Conservation (phyloP, 2,113 vertebrate species). For the Chaetodon trifascialis region DNA sequence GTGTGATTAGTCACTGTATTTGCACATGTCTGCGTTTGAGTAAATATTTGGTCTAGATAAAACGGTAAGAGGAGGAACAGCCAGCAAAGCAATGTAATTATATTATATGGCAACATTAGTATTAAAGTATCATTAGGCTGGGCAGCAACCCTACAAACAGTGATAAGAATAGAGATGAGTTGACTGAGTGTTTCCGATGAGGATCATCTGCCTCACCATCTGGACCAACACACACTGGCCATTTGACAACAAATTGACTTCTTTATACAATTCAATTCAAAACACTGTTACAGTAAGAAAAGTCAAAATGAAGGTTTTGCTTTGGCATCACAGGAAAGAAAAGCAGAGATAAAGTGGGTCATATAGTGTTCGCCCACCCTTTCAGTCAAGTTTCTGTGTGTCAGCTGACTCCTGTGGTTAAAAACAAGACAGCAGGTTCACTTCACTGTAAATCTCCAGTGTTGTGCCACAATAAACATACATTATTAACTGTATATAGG, state of each 20-base stretch:
- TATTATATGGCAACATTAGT: not conserved
- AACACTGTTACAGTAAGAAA: not conserved
- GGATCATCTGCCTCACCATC: constrained; percentile 8
- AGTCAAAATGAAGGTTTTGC: constrained; percentile 8
- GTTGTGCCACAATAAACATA: no score
- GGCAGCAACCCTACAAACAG: not conserved
- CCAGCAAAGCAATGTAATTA: not conserved
- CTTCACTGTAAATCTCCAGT: not conserved
- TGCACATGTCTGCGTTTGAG: constrained; percentile 33
- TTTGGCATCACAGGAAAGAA: constrained; percentile 11
- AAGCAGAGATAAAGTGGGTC: not conserved
- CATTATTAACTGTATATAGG: not conserved
- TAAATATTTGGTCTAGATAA: constrained; percentile 62
- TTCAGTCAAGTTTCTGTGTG: not conserved
- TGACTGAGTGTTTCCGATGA: not conserved
- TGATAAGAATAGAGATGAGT: not conserved
- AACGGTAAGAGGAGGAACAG: not conserved
- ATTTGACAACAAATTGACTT: not conserved
- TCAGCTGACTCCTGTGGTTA: constrained; percentile 4
- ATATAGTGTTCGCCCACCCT: not conserved
- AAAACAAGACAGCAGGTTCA: constrained; percentile 23
- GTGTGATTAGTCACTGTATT: constrained; percentile 40
- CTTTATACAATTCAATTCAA: constrained; percentile 2
- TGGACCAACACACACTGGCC: not conserved
- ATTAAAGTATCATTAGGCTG: constrained; percentile 8